Conservation (phyloP, 2,888 invertebrate genomes). For the Apamea anceps region DNA sequence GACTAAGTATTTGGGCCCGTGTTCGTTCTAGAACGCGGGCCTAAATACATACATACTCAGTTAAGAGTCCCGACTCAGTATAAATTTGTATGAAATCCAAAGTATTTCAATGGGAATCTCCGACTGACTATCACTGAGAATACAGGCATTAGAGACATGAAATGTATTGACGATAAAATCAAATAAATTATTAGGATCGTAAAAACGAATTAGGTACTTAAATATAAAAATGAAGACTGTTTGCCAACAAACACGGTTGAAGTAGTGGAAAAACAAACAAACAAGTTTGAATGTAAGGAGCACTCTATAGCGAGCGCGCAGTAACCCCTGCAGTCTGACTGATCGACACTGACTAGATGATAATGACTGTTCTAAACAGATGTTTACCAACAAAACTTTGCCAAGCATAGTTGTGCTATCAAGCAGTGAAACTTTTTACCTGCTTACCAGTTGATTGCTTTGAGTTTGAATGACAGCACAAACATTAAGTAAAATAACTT, state of each 20-base stretch:
- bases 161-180: not conserved
- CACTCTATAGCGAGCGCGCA: not conserved
- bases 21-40: conserved; percentile 38
- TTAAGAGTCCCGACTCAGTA: conserved; percentile 5
- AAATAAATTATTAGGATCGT: not conserved
- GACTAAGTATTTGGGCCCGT: conserved; percentile 10
- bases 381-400: conserved; percentile 9
- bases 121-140: not conserved
- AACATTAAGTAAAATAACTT: not conserved
- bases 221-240: conserved; percentile 26
- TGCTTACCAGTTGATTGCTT: not conserved
- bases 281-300: not conserved
- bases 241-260: conserved; percentile 8
- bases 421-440: conserved; percentile 33
- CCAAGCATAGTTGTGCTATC: conserved; percentile 18
- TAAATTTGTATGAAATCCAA: not conserved
- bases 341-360: not conserved
- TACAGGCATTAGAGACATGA: conserved; percentile 36
- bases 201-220: conserved; percentile 16
- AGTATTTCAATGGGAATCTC: conserved; percentile 1
- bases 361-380: conserved; percentile 32
- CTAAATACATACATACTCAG: not conserved
- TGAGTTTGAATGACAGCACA: not conserved
- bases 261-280: not conserved
- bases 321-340: not conserved